Base-by-base conservation (phyloP, 2,888 invertebrate species). In the Pelosia muscerda region DNA sequence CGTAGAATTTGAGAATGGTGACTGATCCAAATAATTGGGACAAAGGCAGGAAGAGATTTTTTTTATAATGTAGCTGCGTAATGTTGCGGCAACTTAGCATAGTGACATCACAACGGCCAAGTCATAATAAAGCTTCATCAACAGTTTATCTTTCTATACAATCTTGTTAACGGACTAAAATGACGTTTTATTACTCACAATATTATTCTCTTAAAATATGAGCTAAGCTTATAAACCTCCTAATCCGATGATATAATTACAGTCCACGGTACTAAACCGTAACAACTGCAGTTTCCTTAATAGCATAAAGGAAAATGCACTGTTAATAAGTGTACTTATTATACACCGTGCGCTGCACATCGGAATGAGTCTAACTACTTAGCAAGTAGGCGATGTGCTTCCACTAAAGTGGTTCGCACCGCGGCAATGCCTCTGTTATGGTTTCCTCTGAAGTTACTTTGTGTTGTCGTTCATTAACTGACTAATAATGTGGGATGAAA, bases 111-210 rank as follows among this genome's bases (percentile, higher is more conserved):
- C 82, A 79, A 75, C 78, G 78, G 73, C 84, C 81, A 72, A 76
- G 85, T 83, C 82, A 86, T 90, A 89, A 89, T 90, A 85, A 86
- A 88, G 87, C 86, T 89, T 91, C 92, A 92, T 92, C 90, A 91
- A 88, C 87, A 84, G 82, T 85, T 86, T 88, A 88, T 85, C 86
- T 90, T 88, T 89, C n/a, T 87, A 88, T 87, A 86, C 88, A 90
- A 92, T 90, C 92, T 91, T 86, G 90, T 92, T 92, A 91, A 88
- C 86, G 84, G 85, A 87, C 87, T 86, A 90, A 92, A 93, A 91
- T 90, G 88, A 88, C 88, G 91, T 91, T 91, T 89, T 89, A 89
- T 88, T 88, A 86, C 86, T 83, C 84, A 79, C 78, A 83, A 82
- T 86, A n/a, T n/a, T n/a, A n/a, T 90, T 89, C 83, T 84, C 85